Evolutionary conservation across 2,113 vertebrate genomes (phyloP).

Genomic region (Xyliphius kryptos): DNA sequence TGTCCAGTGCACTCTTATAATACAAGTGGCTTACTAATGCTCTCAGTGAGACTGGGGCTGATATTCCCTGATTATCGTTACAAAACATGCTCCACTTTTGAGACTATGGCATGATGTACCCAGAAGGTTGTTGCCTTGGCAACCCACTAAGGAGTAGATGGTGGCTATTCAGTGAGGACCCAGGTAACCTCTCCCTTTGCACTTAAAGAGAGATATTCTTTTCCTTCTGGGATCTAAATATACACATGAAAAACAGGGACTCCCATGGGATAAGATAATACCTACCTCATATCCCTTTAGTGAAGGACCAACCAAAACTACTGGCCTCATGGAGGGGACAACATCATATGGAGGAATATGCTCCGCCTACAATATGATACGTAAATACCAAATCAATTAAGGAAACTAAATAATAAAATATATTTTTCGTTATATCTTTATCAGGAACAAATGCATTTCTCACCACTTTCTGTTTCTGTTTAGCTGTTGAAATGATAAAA

Average conservation of each 20-base stretch:
- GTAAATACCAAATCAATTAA: too few relatives aligned
- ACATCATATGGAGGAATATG: conserved; percentile 94
- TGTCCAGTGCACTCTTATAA: too few relatives aligned
- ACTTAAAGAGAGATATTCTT: conserved; percentile 32
- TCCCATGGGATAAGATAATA: too few relatives aligned
- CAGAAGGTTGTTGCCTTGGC: conserved; percentile 63
- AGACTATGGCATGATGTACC: conserved; percentile 55
- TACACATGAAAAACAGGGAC: conserved; percentile 22
- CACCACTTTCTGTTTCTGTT: conserved; percentile 98
- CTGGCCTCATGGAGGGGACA: conserved; percentile 95
- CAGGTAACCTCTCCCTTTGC: conserved; percentile 32
- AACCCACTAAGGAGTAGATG: conserved; percentile 54
- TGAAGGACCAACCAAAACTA: conserved; percentile 92
- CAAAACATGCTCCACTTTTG: conserved; percentile 59
- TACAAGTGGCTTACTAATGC: conserved; percentile 1
- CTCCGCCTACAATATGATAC: conserved; percentile 70
- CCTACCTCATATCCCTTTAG: conserved; percentile 96
- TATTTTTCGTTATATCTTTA: background rate
- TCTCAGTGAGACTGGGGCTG: conserved; percentile 29
- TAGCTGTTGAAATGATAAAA: conserved; percentile 71
- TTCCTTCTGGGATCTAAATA: conserved; percentile 29
- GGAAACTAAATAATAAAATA: too few relatives aligned
- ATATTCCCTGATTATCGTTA: conserved; percentile 56
- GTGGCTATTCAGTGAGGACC: conserved; percentile 56
- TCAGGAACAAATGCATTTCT: conserved; percentile 48